A percentile compares a stretch with the other conserved stretches of the same genome.
Conservation (phyloP, 2,113 vertebrate species). For the Scophthalmus maximus region DNA sequence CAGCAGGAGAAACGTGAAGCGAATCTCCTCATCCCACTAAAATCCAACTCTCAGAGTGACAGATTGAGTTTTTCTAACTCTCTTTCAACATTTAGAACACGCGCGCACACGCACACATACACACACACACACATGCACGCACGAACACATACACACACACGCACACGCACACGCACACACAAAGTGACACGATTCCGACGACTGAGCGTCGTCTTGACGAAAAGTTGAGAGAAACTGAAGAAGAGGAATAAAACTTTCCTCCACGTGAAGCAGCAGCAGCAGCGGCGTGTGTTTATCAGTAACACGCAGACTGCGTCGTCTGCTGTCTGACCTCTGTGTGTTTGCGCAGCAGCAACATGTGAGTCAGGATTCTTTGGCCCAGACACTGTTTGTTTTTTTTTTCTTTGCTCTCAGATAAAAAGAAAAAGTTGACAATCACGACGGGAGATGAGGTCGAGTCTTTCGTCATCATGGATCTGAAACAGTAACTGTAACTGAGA, state of each 20-base stretch:
- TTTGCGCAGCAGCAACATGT: conserved; percentile 1
- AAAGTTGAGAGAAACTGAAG: conserved; percentile 12
- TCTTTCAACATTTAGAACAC: conserved; percentile 32
- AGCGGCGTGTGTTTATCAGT: not conserved
- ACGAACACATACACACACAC: conserved; percentile 6
- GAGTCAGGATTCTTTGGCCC: not conserved
- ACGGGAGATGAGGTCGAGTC: not conserved
- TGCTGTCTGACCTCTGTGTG: not conserved
- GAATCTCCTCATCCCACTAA: conserved; percentile 16
- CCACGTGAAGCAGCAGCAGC: not conserved
- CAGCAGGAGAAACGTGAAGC: conserved; percentile 58
- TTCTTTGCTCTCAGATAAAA: not conserved
- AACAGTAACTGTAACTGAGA: too few relatives aligned
- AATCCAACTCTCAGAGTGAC: conserved; percentile 41
- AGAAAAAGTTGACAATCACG: not conserved
- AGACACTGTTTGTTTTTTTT: not conserved
- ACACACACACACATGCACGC: conserved; percentile 12
- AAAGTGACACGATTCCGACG: conserved; percentile 4
- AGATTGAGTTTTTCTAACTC: conserved; percentile 32
- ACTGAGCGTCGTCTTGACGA: too few relatives aligned
- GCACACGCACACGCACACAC: conserved; percentile 12
- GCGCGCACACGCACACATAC: too few relatives aligned
- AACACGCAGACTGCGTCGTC: not conserved
- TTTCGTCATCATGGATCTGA: not conserved
- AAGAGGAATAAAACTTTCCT: not conserved